Evolutionary conservation across 2,888 invertebrate species (phyloP).

Genomic region (Caenorhabditis sp.): DNA sequence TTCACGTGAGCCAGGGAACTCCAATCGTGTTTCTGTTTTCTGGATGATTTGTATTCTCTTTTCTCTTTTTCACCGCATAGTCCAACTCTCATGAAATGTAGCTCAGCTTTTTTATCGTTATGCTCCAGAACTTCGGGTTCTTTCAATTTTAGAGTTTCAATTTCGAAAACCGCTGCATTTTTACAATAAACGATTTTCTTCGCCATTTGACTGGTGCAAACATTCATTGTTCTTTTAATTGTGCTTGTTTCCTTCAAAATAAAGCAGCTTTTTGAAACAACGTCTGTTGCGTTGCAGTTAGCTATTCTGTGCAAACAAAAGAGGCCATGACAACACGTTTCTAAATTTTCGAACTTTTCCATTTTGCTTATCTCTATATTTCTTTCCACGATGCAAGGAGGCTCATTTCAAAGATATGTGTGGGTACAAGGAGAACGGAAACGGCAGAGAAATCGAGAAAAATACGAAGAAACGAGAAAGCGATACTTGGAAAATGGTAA

Average conservation of each 20-base stretch:
- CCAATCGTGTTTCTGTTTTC: not conserved
- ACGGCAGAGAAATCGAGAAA: constrained; percentile 43
- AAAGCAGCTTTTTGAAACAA: not conserved
- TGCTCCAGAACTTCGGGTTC: constrained; percentile 5
- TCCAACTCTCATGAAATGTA: not conserved
- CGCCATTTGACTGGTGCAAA: not conserved
- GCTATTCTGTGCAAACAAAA: constrained; percentile 29
- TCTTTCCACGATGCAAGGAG: constrained; percentile 31
- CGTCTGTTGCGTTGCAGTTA: not conserved
- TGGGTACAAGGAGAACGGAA: constrained; percentile 56
- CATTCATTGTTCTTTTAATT: not conserved
- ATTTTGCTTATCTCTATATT: not conserved
- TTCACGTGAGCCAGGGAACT: not conserved
- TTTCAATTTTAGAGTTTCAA: not conserved
- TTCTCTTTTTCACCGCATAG: constrained; percentile 3
- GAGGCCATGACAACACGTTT: constrained; percentile 20
- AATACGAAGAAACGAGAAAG: constrained; percentile 45
- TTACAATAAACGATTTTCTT: too few species aligned
- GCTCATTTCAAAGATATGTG: constrained; percentile 56
- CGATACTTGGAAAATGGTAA: constrained; percentile 42
- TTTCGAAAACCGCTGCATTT: too few species aligned
- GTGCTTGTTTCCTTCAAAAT: constrained; percentile 6
- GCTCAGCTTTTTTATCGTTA: not conserved
- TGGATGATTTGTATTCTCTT: constrained; percentile 10
- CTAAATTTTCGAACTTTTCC: constrained; percentile 12